These are phyloP conservation scores for Rhinopomastus cyanomelas DNA, from an alignment of 2,113 vertebrate genomes.

Conservation along the genomic window DNA sequence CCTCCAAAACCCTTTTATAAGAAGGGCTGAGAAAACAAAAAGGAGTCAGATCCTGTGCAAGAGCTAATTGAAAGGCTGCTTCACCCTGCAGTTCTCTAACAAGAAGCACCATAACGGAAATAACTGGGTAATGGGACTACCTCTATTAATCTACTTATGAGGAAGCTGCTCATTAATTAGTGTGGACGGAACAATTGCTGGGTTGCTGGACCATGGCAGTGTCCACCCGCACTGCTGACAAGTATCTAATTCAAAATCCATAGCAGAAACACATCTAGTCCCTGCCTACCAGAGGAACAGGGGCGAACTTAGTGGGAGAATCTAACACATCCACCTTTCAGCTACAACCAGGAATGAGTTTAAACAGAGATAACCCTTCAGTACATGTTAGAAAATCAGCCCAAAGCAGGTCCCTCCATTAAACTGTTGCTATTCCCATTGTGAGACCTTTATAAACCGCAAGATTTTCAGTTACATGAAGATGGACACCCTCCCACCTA, in stretches of 20 bases:
- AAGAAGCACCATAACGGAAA: constrained; percentile 49
- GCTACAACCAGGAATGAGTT: not conserved
- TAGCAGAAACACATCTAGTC: constrained; percentile 32
- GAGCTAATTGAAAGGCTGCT: constrained; percentile 53
- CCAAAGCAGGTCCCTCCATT: not conserved
- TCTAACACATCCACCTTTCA: not conserved
- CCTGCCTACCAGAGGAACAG: not conserved
- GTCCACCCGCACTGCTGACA: constrained; percentile 28
- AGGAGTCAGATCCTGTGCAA: not conserved
- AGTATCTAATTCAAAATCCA: constrained; percentile 66
- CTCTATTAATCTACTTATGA: constrained; percentile 71
- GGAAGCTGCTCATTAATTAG: constrained; percentile 68
- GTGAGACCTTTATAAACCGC: not conserved
- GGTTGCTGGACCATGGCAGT: constrained; percentile 45
- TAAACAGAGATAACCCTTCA: not conserved
- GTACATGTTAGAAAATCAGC: not conserved
- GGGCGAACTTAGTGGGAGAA: not conserved
- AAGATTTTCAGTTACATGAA: not conserved
- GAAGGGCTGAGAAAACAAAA: constrained; percentile 17
- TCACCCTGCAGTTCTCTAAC: constrained; percentile 60
- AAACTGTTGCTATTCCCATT: not conserved
- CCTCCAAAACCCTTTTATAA: not conserved
- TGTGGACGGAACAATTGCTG: constrained; percentile 62
- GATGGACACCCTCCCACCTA: fast-evolving
- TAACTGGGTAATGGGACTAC: constrained; percentile 71